These are phyloP conservation scores for Anarrhichthys ocellatus DNA, from an alignment of 2,113 vertebrate genomes.

Conservation along the genomic window DNA sequence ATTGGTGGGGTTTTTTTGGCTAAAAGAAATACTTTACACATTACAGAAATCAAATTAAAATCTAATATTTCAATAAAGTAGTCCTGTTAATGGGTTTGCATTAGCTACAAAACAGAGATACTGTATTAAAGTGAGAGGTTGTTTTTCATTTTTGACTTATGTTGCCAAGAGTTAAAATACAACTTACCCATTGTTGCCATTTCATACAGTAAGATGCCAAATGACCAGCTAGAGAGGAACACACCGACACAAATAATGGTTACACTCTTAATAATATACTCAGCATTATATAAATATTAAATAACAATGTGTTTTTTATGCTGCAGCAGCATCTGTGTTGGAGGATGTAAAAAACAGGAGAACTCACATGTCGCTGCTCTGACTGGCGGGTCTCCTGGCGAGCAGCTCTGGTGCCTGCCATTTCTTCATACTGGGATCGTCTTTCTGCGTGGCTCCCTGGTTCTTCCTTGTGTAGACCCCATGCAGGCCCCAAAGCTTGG, in stretches of 20 bases:
- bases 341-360: background rate
- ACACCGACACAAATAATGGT: conserved; percentile 6
- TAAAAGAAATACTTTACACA: background rate
- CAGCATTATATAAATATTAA: background rate
- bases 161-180: background rate
- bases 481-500: conserved; percentile 91
- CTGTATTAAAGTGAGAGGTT: background rate
- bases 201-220: conserved; percentile 91
- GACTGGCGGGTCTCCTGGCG: conserved; percentile 78
- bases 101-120: background rate
- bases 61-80: background rate
- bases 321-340: background rate
- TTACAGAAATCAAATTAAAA: background rate
- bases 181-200: conserved; percentile 91
- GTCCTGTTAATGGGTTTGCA: background rate
- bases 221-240: conserved; percentile 88
- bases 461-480: conserved; percentile 83
- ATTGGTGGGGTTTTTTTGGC: background rate
- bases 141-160: background rate
- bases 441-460: conserved; percentile 68
- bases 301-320: background rate
- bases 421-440: conserved; percentile 86
- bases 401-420: conserved; percentile 94
- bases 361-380: conserved; percentile 89
- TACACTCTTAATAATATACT: background rate